Evolutionary conservation across 2,113 vertebrate species (phyloP).

Genomic region (Grus americana): DNA sequence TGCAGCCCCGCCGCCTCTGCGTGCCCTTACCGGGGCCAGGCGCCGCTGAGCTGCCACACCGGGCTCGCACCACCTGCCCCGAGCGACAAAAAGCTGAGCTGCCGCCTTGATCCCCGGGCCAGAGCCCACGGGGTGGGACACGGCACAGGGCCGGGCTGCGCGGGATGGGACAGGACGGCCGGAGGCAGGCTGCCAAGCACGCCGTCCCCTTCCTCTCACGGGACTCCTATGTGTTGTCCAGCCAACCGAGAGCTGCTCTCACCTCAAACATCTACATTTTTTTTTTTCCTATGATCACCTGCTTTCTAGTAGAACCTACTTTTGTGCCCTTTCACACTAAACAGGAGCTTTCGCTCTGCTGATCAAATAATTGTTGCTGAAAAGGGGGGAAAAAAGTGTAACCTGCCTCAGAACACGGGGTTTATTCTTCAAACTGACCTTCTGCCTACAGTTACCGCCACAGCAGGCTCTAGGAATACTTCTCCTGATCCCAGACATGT

Average conservation of each 20-base stretch:
- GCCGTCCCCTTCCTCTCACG: neutral
- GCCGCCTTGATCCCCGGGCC: neutral
- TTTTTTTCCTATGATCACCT: neutral
- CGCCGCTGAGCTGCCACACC: fast-evolving
- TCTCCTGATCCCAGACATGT: neutral
- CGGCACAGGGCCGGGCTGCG: fast-evolving
- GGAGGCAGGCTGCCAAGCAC: neutral
- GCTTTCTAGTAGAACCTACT: neutral
- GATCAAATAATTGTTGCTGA: neutral
- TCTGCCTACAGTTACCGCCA: neutral
- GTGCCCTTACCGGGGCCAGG: neutral
- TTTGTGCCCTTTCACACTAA: neutral
- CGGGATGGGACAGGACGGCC: too few relatives aligned
- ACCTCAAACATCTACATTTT: neutral
- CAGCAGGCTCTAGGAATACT: neutral
- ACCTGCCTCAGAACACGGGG: neutral
- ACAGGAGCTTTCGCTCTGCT: neutral
- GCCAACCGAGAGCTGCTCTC: neutral
- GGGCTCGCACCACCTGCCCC: neutral
- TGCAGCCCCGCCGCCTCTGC: neutral
- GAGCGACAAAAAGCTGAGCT: neutral
- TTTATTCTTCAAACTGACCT: neutral
- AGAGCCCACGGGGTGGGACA: fast-evolving
- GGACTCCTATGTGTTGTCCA: too few relatives aligned
- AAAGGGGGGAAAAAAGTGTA: neutral